Evolutionary conservation across 2,888 invertebrate species (phyloP), one percentile per base, ranked within the genome.

Genomic region (Epirrhoe alternata): DNA sequence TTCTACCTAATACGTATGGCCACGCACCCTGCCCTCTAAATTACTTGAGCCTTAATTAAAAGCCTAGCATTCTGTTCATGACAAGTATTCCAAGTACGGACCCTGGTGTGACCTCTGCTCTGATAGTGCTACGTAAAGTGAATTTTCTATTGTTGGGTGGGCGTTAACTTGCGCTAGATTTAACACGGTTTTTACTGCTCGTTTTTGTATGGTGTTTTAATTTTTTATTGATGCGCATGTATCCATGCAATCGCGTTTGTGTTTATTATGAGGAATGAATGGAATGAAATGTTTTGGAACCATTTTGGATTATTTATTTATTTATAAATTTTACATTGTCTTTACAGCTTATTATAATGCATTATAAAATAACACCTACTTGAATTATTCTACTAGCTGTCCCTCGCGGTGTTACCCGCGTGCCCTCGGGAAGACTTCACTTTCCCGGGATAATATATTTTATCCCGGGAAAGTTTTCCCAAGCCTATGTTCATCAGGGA

Each of bases 21-120:
- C 87, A 86, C 77, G 85, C 77, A 74, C 79, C 82, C 86, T 84
- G 84, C 88, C 86, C 86, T 86, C 86, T 91, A 90, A 92, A 92
- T 92, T 92, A 92, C 92, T 88, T 78, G 81, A 83, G 89, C 87
- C 88, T 92, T 92, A 92, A 92, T 92, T 92, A 92, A 92, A 92
- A 90, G 87, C 90, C 86, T 84, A 88, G 90, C 86, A 90, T 92
- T 90, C 88, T 89, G 91, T 86, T 87, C 90, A 89, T 89, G 92
- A 91, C 92, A 92, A 92, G 90, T 92, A 92, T 92, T 88, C 84
- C 83, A 84, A 85, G 80, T 76, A 80, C 82, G 84, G 78, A 79
- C 83, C 80, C 72, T 68, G 70, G 70, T 69, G 62, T 72, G 74
- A 74, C 73, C 81, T 81, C 77, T n/a, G n/a, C n/a, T n/a, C 82